Conservation (phyloP, 1,140 invertebrate species). For the Cryptotermes secundus region DNA sequence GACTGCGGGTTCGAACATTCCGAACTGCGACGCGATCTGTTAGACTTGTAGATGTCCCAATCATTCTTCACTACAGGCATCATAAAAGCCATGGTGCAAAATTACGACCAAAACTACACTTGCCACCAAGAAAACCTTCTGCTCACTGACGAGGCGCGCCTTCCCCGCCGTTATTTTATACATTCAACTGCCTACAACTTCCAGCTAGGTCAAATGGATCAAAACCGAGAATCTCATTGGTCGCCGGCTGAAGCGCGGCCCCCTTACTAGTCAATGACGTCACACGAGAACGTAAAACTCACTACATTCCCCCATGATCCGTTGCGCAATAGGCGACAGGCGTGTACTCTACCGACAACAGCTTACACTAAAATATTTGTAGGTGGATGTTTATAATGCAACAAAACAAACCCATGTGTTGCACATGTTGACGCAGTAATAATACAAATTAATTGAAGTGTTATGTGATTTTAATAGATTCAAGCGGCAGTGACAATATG, state of each 20-base stretch:
- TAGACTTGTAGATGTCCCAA: conserved; percentile 87
- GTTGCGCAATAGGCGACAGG: neutral
- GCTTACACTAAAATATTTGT: neutral
- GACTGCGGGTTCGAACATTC: conserved; percentile 68
- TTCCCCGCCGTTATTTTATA: neutral
- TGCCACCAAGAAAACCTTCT: too few species aligned
- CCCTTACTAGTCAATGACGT: conserved; percentile 9
- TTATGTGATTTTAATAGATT: too few species aligned
- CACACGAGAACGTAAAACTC: neutral
- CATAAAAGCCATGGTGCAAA: conserved; percentile 79
- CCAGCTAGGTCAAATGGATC: neutral
- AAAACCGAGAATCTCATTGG: neutral
- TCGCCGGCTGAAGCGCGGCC: neutral
- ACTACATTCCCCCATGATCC: neutral
- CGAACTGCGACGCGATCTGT: conserved; percentile 68
- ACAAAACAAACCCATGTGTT: conserved; percentile 13
- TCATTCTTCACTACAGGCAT: conserved; percentile 91
- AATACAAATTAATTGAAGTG: neutral
- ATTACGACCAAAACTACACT: neutral
- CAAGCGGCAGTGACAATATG: too few species aligned
- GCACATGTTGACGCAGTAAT: neutral
- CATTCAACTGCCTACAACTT: neutral
- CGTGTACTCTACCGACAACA: neutral
- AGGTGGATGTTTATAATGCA: neutral
- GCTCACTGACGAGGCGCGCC: neutral